Evolutionary conservation across 2,888 invertebrate species (phyloP).

Genomic region (Augochlorella aurata): DNA sequence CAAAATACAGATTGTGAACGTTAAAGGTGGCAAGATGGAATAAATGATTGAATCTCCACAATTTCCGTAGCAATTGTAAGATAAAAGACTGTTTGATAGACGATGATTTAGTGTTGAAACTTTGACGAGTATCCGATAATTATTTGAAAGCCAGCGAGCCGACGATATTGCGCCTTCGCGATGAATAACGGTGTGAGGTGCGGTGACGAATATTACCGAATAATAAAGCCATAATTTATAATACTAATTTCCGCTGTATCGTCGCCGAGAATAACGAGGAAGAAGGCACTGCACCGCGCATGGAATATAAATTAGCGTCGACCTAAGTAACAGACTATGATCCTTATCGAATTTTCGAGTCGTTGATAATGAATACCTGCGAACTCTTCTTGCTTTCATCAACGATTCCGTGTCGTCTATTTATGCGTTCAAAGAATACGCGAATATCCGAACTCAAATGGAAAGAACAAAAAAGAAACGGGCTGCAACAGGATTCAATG

Average conservation of each 20-base stretch:
- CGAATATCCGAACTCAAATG: background rate
- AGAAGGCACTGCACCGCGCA: background rate
- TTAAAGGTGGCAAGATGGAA: no score
- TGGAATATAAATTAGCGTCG: conserved; percentile 8
- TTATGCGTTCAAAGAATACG: background rate
- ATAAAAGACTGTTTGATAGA: no score
- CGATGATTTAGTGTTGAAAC: no score
- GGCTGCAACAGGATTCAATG: background rate
- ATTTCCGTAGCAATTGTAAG: no score
- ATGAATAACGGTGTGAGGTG: background rate
- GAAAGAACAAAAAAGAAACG: background rate
- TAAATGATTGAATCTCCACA: no score
- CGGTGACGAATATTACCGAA: conserved; percentile 16
- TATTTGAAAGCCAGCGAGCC: background rate
- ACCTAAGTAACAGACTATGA: conserved; percentile 8
- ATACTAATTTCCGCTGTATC: conserved; percentile 25
- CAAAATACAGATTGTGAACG: no score
- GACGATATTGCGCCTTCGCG: background rate
- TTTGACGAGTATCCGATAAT: background rate
- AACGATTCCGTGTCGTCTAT: background rate
- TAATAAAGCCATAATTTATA: conserved; percentile 27
- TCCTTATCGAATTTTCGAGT: conserved; percentile 18
- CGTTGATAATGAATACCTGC: background rate
- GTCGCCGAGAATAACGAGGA: conserved; percentile 1
- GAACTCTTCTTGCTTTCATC: background rate